Percentiles rank a stretch among this genome's conserved stretches.
phyloP scores from a whole-genome alignment of 1,140 invertebrate species.

The Eupristina koningsbergeri region DNA sequence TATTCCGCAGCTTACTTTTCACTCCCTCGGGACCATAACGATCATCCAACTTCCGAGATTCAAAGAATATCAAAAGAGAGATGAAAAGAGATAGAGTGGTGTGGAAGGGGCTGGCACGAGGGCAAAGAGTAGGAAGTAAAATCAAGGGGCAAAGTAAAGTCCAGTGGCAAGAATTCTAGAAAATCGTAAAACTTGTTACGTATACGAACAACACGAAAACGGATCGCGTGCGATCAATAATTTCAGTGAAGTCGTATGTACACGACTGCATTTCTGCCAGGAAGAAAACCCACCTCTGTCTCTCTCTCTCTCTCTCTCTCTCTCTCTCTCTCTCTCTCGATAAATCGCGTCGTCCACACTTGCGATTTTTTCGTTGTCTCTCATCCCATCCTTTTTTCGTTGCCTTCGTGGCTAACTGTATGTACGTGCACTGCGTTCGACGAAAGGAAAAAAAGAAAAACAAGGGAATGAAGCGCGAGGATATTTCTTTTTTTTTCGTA shows the following conservation, averaged over 20 bases:
- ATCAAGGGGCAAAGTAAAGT: background rate
- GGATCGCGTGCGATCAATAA: conserved; percentile 35
- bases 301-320: too few species aligned
- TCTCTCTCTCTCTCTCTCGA: too few species aligned
- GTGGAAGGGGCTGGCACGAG: background rate
- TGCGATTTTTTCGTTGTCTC: conserved; percentile 20
- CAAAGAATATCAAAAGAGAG: background rate
- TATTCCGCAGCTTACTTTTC: conserved; percentile 17
- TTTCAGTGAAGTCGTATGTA: background rate
- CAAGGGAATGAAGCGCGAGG: background rate
- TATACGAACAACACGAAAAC: background rate
- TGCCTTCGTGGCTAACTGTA: background rate
- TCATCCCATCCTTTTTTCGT: background rate
- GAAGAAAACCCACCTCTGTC: background rate
- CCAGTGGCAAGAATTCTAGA: background rate
- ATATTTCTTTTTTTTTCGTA: conserved; percentile 17
- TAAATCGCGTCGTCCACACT: conserved; percentile 24
- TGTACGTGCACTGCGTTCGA: background rate
- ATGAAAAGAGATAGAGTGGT: background rate
- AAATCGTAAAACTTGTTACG: conserved; percentile 40
- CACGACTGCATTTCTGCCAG: background rate
- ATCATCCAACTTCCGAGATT: background rate
- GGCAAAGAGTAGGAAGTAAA: background rate
- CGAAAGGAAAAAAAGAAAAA: background rate
- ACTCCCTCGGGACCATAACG: conserved; percentile 17